Base-by-base conservation (phyloP, 2,888 invertebrate genomes). In the Merodon equestris region DNA sequence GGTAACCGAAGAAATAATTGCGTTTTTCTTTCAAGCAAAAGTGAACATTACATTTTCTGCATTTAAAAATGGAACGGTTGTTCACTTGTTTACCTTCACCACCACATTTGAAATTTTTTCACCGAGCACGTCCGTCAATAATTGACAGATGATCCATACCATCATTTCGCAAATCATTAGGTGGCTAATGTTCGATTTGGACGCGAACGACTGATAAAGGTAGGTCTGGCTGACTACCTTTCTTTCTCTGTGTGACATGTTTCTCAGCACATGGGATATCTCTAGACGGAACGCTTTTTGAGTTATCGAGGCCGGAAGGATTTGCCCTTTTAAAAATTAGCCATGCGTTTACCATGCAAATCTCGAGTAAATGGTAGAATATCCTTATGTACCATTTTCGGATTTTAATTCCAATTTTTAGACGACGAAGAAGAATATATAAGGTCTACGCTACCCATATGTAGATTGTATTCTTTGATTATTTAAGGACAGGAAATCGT, bases 391-490 rank as follows among this genome's bases (percentile, higher is more conserved):
- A 70, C 68, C 70, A 75, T 53, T 75, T 71, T 44, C 56, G 18
- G 15, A 50, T 76, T 66, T 71, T 70, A 14, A 54, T 2, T 7
- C 50, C 34, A 34, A 51, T 51, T 3, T 34, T 51, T 13, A 61
- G 18, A 14, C 45, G 9, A 36, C 51, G 63, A 68, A 40, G 34
- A 15, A 63, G 15, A 50, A 57, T 63, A 57, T 50, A 76, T 61
- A 17, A 68, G 57, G 36, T 74, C 61, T 27, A 74, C 61, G 42
- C 74, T 61, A 4, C 67, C 74, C 74, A 74, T 74, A 18, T 74
- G 74, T 7, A 47, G 13, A 54, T 74, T 68, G 51, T 61, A 74
- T 44, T 58, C 72, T 17, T 68, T 56, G 56, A 61, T 64, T 9
- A 73, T 63, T 53, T 73, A 40, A 1, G 67, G 67, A 14, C 72